Evolutionary conservation across 2,797 vertebrate genomes (phyloP).

Genomic region (Erpetoichthys calabaricus): DNA sequence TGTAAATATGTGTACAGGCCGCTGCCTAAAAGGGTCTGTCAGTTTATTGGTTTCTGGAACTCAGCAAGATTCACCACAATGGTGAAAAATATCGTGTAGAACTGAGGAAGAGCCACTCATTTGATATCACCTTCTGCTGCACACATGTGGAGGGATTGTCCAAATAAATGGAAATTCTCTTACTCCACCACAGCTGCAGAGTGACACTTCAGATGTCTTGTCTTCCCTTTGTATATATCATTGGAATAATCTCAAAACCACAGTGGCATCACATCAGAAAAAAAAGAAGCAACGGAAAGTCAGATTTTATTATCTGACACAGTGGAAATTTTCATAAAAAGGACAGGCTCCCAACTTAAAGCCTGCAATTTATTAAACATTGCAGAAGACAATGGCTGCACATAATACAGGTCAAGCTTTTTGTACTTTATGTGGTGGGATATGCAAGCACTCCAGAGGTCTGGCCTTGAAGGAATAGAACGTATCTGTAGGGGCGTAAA

Average conservation of each 20-base stretch:
- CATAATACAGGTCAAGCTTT: slow-evolving; percentile 4
- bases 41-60: slow-evolving; percentile 58
- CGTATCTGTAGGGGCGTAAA: no score
- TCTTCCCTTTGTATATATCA: slow-evolving; percentile 71
- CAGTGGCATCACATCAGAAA: slow-evolving; percentile 83
- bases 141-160: slow-evolving; percentile 70
- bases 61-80: slow-evolving; percentile 54
- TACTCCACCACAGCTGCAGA: slow-evolving; percentile 69
- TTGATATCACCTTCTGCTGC: slow-evolving; percentile 78
- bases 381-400: slow-evolving; percentile 15
- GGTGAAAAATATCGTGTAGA: slow-evolving; percentile 48
- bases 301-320: slow-evolving; percentile 64
- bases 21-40: slow-evolving; percentile 54
- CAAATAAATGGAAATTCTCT: slow-evolving; percentile 59
- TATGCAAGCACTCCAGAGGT: no score
- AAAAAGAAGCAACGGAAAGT: slow-evolving; percentile 35
- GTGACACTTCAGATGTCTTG: slow-evolving; percentile 78
- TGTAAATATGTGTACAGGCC: slow-evolving; percentile 73
- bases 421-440: no score
- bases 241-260: slow-evolving; percentile 81
- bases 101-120: slow-evolving; percentile 53
- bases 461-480: no score
- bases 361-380: slow-evolving; percentile 22
- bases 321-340: slow-evolving; percentile 51
- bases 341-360: slow-evolving; percentile 28